Evolutionary conservation across 2,888 invertebrate genomes (phyloP).

Genomic region (Hypselothyrea guttata): DNA sequence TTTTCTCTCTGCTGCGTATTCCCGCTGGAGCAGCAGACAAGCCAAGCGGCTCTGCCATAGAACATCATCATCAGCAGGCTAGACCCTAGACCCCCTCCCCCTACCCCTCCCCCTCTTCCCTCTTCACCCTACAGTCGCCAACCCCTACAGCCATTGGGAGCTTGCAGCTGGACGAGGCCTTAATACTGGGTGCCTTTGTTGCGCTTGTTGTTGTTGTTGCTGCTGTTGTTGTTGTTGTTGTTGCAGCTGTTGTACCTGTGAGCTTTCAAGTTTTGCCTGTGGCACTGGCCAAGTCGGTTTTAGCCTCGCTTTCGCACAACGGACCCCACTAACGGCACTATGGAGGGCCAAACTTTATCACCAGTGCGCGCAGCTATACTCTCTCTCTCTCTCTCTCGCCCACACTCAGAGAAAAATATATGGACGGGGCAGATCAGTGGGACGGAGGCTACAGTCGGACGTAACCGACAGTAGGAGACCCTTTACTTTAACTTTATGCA

Average conservation of each 20-base stretch:
- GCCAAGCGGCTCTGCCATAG: constrained; percentile 78
- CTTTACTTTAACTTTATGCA: too few species aligned
- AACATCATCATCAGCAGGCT: constrained; percentile 79
- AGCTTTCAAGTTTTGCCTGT: constrained; percentile 50
- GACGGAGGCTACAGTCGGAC: too few species aligned
- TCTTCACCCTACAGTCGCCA: too few species aligned
- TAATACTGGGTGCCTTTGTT: constrained; percentile 63
- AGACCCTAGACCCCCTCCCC: constrained; percentile 22
- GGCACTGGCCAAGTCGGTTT: constrained; percentile 55
- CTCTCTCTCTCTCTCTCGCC: constrained; percentile 20
- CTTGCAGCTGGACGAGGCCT: constrained; percentile 53
- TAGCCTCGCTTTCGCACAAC: constrained; percentile 62
- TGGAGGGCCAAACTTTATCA: constrained; percentile 72
- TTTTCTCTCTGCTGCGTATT: constrained; percentile 59
- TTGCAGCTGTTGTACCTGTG: constrained; percentile 50
- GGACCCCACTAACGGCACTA: constrained; percentile 68
- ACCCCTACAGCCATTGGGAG: constrained; percentile 35
- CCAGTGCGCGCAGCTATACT: constrained; percentile 58
- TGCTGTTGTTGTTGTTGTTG: constrained; percentile 17
- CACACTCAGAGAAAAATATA: too few species aligned
- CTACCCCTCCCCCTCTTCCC: constrained; percentile 14
- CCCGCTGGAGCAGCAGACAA: constrained; percentile 80
- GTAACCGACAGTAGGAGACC: too few species aligned
- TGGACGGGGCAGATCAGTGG: too few species aligned
- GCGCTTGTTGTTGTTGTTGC: constrained; percentile 20